Percentiles rank a stretch among this genome's conserved stretches.
Evolutionary conservation across 2,797 vertebrate genomes (phyloP).

Genomic region (Sebastes kiyomatsui): DNA sequence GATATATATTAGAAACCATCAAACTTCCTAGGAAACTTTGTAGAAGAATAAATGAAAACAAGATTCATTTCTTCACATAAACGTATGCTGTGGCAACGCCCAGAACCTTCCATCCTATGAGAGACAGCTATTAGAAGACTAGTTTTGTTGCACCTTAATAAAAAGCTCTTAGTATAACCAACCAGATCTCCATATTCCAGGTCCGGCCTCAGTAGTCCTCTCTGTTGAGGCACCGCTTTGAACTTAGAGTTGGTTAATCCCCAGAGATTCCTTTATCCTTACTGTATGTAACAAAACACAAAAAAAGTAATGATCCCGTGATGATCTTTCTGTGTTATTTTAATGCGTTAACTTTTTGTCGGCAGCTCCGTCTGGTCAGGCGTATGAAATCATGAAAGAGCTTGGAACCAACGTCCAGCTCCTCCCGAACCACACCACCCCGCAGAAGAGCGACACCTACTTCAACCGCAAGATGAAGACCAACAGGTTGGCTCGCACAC

Average conservation of each 20-base stretch:
- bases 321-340: neutral
- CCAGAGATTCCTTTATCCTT: neutral
- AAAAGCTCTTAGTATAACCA: neutral
- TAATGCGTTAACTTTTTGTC: neutral
- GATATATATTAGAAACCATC: neutral
- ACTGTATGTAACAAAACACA: neutral
- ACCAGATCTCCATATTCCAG: neutral
- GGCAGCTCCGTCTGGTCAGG: slow-evolving; percentile 76
- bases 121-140: neutral
- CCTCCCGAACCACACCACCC: slow-evolving; percentile 91
- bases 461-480: slow-evolving; percentile 99
- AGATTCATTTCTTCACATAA: neutral
- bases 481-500: slow-evolving; percentile 84
- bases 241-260: neutral
- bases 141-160: neutral
- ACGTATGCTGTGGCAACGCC: neutral
- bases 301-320: neutral
- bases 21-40: neutral
- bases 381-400: slow-evolving; percentile 91
- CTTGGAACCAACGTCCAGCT: slow-evolving; percentile 93
- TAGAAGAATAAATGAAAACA: neutral
- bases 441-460: slow-evolving; percentile 96
- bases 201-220: neutral
- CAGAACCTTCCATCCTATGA: neutral
- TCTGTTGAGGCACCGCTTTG: neutral